Evolutionary conservation across 2,113 vertebrate genomes (phyloP).

Genomic region (Dryoscopus gambensis): DNA sequence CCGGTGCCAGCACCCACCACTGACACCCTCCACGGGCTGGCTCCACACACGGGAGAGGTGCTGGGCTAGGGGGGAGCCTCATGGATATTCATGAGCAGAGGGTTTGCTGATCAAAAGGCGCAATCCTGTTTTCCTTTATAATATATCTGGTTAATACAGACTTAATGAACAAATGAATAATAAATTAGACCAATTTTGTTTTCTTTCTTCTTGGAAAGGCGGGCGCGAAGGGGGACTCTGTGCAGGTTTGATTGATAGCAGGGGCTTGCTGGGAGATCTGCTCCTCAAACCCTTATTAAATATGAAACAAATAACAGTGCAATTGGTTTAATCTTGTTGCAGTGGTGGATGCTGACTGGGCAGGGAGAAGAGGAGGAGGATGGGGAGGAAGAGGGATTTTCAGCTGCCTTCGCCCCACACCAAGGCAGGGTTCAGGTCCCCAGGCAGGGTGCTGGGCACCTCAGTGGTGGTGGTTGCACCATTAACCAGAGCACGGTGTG

Average conservation of each 20-base stretch:
- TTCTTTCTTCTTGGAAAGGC: conserved; percentile 58
- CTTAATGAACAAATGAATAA: conserved; percentile 71
- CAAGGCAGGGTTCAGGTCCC: not conserved
- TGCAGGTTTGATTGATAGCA: conserved; percentile 51
- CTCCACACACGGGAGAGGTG: not conserved
- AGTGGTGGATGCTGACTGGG: not conserved
- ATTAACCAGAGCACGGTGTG: not conserved
- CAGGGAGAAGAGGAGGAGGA: not conserved
- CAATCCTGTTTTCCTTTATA: conserved; percentile 66
- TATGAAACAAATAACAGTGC: conserved; percentile 50
- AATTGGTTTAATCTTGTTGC: conserved; percentile 57
- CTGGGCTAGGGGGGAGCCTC: not conserved
- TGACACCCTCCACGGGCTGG: rapidly evolving
- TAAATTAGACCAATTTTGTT: conserved; percentile 73
- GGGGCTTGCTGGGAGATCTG: conserved; percentile 57
- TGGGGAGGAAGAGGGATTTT: not conserved
- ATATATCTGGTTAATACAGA: conserved; percentile 61
- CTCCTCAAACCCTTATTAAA: conserved; percentile 58
- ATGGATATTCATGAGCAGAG: conserved; percentile 56
- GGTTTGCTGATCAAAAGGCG: conserved; percentile 46
- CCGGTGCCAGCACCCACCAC: not conserved
- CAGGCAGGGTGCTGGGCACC: not conserved
- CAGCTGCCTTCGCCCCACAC: not conserved
- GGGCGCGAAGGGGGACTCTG: not conserved
- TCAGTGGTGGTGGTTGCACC: not conserved